Base-by-base conservation (phyloP, 2,888 invertebrate species). In the Oligia latruncula region DNA sequence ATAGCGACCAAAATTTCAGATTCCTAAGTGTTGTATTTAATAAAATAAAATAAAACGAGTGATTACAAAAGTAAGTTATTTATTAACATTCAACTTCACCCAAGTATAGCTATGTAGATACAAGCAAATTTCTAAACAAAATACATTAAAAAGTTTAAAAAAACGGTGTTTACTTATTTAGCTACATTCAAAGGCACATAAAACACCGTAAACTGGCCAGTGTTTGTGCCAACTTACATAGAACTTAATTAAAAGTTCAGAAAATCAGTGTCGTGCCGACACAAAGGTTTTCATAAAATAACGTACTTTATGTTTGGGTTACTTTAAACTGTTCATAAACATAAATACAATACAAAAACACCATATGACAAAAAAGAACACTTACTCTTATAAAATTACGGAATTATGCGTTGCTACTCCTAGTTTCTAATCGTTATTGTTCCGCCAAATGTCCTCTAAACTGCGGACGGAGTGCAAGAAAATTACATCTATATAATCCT, bases 111-210 rank as follows among this genome's bases (percentile, higher is more conserved):
- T 78, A 81, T 71, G 77, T 80, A 73, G 40, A 65, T 70, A 58
- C 43, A 86, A 83, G 80, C 86, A 75, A 80, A 64, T 52, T 71
- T 82, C 74, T 70, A 77, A 83, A 77, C 11, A 52, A 85, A 58
- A 82, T 68, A 82, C 65, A 77, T 65, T 71, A 55, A 77, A 86
- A 80, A 66, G 15, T n/a, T 65, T 23, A 80, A 77, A 79, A 78
- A 75, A 84, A 66, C 29, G n/a, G 77, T 71, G 74, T 80, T 87
- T 60, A 79, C 72, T 83, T 86, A 86, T 73, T 75, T 73, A 80
- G 77, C 83, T 87, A 76, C 29, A 75, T 82, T 84, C 58, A 81
- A 88, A 88, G 88, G 88, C 88, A 88, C 87, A 82, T 62, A 68
- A 62, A 85, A 83, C 81, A 83, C 81, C 74, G 67, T 74, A 75